A percentile compares a stretch with the other conserved stretches of the same genome.
Conservation (phyloP, 2,113 vertebrate genomes). For the Diphyllodes magnificus region DNA sequence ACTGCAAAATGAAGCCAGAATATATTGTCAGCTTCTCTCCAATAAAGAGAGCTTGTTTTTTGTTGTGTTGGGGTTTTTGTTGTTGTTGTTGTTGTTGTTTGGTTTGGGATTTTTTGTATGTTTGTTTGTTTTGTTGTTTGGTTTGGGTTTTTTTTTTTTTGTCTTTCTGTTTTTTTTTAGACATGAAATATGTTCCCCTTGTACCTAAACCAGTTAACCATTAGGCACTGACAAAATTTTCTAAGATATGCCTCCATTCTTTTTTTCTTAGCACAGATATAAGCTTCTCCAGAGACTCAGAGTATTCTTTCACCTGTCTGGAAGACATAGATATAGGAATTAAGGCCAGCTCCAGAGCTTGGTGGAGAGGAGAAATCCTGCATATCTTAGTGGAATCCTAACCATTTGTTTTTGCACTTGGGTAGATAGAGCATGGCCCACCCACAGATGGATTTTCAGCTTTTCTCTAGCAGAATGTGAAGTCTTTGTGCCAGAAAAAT, state of each 20-base stretch:
- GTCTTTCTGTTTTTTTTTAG: not conserved
- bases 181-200: fast-evolving
- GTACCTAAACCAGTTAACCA: not conserved
- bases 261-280: not conserved
- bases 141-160: too few relatives aligned
- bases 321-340: not conserved
- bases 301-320: not conserved
- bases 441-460: not conserved
- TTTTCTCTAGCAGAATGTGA: not conserved
- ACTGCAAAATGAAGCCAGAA: not conserved
- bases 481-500: not conserved
- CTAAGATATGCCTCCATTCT: not conserved
- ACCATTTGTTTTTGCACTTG: not conserved
- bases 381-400: not conserved
- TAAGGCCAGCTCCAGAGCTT: not conserved
- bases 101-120: not conserved
- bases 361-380: not conserved
- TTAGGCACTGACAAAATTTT: not conserved
- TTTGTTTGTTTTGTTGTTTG: too few relatives aligned
- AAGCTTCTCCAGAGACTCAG: not conserved
- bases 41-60: not conserved
- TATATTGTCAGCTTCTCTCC: not conserved
- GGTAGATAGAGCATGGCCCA: not conserved
- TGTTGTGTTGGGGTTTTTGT: fast-evolving
- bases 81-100: not conserved